Evolutionary conservation across 1,140 invertebrate species (phyloP), one percentile per base, ranked within the genome.

Genomic region (Chrysopa pallens): DNA sequence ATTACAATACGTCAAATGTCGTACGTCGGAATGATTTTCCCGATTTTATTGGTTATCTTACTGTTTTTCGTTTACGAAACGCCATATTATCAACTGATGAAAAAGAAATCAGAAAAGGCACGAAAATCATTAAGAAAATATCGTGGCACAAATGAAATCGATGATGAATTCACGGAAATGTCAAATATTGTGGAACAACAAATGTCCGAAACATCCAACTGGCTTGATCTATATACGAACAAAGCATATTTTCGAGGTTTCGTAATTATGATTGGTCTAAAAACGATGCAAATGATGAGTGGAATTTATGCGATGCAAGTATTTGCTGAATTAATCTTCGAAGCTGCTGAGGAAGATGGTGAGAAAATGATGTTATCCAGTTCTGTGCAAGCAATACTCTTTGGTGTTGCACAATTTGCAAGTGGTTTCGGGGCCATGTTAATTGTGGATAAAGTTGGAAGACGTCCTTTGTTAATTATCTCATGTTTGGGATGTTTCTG

Each of bases 31-130:
- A 61, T 73, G 29, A 53, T 62, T 0, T 58, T 74, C 17, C 63
- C 74, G 0, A 56, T 72, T 0, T 47, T 74, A 1, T 77, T 78
- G 47, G 63, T 76, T 6, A 45, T 75, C 0, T 66, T 66, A 4
- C 75, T 78, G 52, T 12, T 2, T 36, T 72, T 69, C 45, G 72
- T 81, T 61, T 78, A 80, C 0, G 81, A 85, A 58, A 80, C 80
- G 2, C 80, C 82, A 0, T 72, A 81, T 43, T 84, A 71, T 46
- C 62, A 72, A 31, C 61, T 69, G 0, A 66, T 63, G 27, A 68
- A 67, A 6, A 67, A 71, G 5, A 56, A 64, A 23, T 59, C 63
- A 13, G 58, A 67, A 6, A 68, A 74, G 46, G 80, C 80, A 0
- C 59, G 64, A 15, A 58, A 57, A 38, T 67, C 74, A 0, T 53